Evolutionary conservation across 2,888 invertebrate species (phyloP).

Genomic region (Limnephilus rhombicus): DNA sequence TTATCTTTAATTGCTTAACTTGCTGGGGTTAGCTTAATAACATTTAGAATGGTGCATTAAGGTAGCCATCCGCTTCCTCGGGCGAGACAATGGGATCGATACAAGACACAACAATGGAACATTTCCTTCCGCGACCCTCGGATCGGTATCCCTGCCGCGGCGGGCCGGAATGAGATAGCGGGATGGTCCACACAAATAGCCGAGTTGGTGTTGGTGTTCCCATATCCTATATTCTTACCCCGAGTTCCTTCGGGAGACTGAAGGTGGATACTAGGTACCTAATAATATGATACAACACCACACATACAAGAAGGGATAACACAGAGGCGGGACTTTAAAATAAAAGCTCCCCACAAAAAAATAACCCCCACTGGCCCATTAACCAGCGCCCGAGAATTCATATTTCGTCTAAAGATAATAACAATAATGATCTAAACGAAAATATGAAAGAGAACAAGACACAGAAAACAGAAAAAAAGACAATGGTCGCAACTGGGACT

Average conservation of each 20-base stretch:
- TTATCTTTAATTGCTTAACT: neutral
- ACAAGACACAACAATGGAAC: neutral
- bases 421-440: too few species aligned
- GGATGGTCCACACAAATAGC: conserved; percentile 27
- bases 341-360: neutral
- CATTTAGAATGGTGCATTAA: neutral
- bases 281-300: neutral
- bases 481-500: too few species aligned
- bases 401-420: too few species aligned
- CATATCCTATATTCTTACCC: neutral
- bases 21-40: neutral
- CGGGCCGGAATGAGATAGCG: conserved; percentile 36
- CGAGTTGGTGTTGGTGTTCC: neutral
- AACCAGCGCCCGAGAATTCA: too few species aligned
- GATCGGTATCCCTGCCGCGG: neutral
- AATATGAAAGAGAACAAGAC: too few species aligned
- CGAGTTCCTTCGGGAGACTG: neutral
- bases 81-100: neutral
- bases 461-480: too few species aligned
- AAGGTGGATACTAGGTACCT: neutral
- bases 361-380: neutral
- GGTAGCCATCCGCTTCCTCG: neutral
- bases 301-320: neutral
- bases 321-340: neutral
- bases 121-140: conserved; percentile 23